These are phyloP conservation scores for Actinia equina DNA, from an alignment of 64 coral and sea anemone genomes.

Conservation along the genomic window DNA sequence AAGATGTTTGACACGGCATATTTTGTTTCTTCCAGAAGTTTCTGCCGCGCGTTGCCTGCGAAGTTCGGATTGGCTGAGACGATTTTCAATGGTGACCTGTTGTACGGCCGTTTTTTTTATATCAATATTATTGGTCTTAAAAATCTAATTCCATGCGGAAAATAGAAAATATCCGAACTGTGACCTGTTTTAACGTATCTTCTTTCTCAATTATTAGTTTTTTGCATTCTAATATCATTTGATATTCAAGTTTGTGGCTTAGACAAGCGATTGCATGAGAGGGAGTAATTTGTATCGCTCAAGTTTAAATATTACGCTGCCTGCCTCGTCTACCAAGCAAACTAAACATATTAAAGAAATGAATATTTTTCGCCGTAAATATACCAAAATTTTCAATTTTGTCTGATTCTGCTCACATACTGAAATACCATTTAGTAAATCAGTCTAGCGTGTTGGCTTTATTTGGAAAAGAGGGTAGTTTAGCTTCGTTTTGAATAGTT, in stretches of 20 bases:
- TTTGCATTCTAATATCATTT: too few relatives aligned
- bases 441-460: not conserved
- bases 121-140: not conserved
- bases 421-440: not conserved
- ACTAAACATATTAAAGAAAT: too few relatives aligned
- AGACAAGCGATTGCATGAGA: too few relatives aligned
- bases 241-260: too few relatives aligned
- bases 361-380: not conserved
- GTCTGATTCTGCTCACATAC: not conserved
- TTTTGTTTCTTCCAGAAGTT: conserved; percentile 2
- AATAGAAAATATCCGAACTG: not conserved
- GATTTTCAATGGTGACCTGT: not conserved
- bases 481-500: too few relatives aligned
- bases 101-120: not conserved
- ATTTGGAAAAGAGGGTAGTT: too few relatives aligned
- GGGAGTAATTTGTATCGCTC: too few relatives aligned
- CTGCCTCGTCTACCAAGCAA: too few relatives aligned
- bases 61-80: not conserved
- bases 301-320: too few relatives aligned
- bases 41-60: not conserved
- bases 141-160: not conserved
- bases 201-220: not conserved
- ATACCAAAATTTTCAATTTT: not conserved
- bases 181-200: not conserved
- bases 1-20: not conserved